Conservation (phyloP, 1,140 invertebrate genomes). For the Camponotus pennsylvanicus region DNA sequence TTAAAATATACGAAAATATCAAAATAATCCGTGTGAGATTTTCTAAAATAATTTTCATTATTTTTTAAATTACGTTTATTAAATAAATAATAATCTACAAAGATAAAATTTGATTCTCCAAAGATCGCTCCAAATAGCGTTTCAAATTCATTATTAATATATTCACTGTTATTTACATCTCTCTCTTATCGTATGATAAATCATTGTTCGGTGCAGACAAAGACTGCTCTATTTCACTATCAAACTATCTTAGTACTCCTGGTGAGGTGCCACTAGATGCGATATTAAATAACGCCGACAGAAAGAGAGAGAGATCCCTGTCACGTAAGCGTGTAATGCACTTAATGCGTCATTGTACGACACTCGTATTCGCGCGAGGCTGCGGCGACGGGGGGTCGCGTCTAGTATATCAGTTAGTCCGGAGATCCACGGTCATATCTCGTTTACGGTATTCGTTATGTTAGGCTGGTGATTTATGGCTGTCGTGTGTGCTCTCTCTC, state of each 20-base stretch:
- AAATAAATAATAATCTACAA: background rate
- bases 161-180: background rate
- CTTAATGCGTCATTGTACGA: conserved; percentile 66
- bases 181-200: conserved; percentile 19
- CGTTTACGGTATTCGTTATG: conserved; percentile 73
- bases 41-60: background rate
- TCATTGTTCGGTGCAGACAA: conserved; percentile 36
- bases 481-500: conserved; percentile 4
- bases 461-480: conserved; percentile 68
- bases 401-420: conserved; percentile 72
- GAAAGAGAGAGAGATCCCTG: background rate
- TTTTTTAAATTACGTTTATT: background rate
- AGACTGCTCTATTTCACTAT: background rate
- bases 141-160: background rate
- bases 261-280: conserved; percentile 45
- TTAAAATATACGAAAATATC: no score
- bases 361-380: conserved; percentile 66
- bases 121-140: background rate
- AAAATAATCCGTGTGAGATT: no score
- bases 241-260: background rate
- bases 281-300: conserved; percentile 57
- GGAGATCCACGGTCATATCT: conserved; percentile 76
- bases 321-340: conserved; percentile 21
- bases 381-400: conserved; percentile 78
- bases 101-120: background rate